Base-by-base conservation (phyloP, 2,888 invertebrate species). In the Odontocerum albicorne region DNA sequence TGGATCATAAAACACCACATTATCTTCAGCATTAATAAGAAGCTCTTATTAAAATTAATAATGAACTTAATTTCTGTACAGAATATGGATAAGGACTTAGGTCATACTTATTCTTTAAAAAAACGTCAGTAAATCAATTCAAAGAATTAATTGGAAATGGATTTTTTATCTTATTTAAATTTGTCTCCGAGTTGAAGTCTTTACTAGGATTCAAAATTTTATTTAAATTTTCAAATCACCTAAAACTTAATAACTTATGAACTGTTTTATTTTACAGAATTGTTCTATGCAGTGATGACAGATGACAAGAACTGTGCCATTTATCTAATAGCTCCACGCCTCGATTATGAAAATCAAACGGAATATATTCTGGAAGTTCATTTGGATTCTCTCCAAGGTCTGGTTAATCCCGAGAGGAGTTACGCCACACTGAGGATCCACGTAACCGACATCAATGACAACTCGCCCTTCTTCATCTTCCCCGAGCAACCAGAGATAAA, bases 401-500 rank as follows among this genome's bases (percentile, higher is more conserved):
- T 90, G 3, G 84, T 92, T 19, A 92, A 91, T 70, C 87, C 87
- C 0, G 86, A 87, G 33, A 84, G 83, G 60, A 88, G 87, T 64
- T 81, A 82, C 16, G 86, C 91, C 0, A 83, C 83, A 64, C 83
- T 96, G 0, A 87, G 88, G 60, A 84, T 96, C 0, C 87, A 90
- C 61, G 87, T 96, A 0, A 76, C 83, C 0, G 96, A 96, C 69
- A 85, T 91, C 1, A 96, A 96, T 68, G 96, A 96, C 68, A 95
- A 96, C 69, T 80, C 82, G 1, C 96, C 96, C 0, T 80, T 83
- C 63, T 96, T 96, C 68, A 71, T 87, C 0, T 90, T 87, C 65
- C 86, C 88, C 1, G 81, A 83, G 10, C 71, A 77, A 47, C 73
- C 74, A 0, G 74, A 77, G 1, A 75, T 79, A 39, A 72, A 75